These are phyloP conservation scores for Habrosyne pyritoides DNA, from an alignment of 2,888 invertebrate species.

Conservation along the genomic window DNA sequence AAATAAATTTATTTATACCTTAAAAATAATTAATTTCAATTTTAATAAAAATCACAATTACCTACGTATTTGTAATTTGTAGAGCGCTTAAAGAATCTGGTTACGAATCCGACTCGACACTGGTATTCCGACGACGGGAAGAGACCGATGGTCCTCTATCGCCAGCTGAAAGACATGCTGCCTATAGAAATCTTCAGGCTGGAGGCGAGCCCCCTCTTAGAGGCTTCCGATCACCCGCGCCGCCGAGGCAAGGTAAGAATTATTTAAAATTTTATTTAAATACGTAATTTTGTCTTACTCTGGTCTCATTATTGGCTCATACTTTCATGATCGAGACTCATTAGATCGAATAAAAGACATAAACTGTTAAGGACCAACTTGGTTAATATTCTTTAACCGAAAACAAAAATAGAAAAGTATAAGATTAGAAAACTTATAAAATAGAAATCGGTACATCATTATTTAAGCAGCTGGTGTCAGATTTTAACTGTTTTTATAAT, in stretches of 20 bases:
- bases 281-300: background rate
- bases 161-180: slow-evolving; percentile 92
- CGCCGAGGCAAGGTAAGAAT: slow-evolving; percentile 84
- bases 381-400: too few relatives aligned
- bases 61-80: slow-evolving; percentile 14
- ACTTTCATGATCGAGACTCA: background rate
- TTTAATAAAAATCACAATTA: background rate
- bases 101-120: slow-evolving; percentile 95
- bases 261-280: slow-evolving; percentile 4
- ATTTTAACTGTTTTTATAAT: background rate
- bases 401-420: too few relatives aligned
- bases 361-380: background rate
- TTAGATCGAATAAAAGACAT: background rate
- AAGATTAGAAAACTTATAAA: too few relatives aligned
- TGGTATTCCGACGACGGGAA: slow-evolving; percentile 92
- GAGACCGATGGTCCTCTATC: slow-evolving; percentile 86
- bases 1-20: too few relatives aligned
- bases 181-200: slow-evolving; percentile 94
- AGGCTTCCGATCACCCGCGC: slow-evolving; percentile 95
- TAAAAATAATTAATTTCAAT: too few relatives aligned
- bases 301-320: background rate
- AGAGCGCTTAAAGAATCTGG: slow-evolving; percentile 95
- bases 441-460: too few relatives aligned
- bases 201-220: slow-evolving; percentile 97
- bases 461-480: background rate